phyloP scores from a whole-genome alignment of 2,888 invertebrate species.

The Drosophila setosimentum region DNA sequence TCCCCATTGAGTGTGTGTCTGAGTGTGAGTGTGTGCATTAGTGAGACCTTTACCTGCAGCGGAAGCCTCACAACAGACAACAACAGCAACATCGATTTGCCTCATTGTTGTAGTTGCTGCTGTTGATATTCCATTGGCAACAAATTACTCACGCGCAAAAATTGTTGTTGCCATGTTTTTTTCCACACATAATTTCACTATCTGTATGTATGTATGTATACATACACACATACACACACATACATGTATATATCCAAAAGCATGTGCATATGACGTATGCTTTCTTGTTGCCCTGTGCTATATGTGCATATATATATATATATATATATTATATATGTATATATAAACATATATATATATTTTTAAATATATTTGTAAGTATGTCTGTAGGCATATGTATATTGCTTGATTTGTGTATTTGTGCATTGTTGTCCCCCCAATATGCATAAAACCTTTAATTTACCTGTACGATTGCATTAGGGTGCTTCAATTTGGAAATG shows the following conservation, averaged over 20 bases:
- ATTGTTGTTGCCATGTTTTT: slow-evolving; percentile 63
- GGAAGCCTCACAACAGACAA: slow-evolving; percentile 74
- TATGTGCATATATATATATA: slow-evolving; percentile 20
- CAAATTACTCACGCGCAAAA: slow-evolving; percentile 82
- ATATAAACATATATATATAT: not conserved
- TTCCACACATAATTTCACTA: slow-evolving; percentile 74
- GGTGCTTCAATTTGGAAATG: slow-evolving; percentile 34
- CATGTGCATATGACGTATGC: slow-evolving; percentile 68
- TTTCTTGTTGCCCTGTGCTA: slow-evolving; percentile 65
- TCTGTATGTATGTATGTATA: not conserved
- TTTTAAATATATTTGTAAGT: not conserved
- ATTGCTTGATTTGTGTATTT: slow-evolving; percentile 13
- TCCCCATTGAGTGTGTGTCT: slow-evolving; percentile 1
- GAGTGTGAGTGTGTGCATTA: slow-evolving; percentile 23
- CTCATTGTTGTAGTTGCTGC: slow-evolving; percentile 24
- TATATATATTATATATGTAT: slow-evolving; percentile 12
- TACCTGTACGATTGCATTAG: slow-evolving; percentile 49
- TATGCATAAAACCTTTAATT: slow-evolving; percentile 70
- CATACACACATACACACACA: not conserved
- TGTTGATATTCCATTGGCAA: slow-evolving; percentile 51
- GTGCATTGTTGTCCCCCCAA: slow-evolving; percentile 51
- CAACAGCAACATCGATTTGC: slow-evolving; percentile 15
- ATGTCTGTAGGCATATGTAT: not conserved
- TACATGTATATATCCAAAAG: slow-evolving; percentile 2
- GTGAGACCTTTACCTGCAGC: slow-evolving; percentile 70